Evolutionary conservation across 2,888 invertebrate genomes (phyloP), one percentile per base, ranked within the genome.

Genomic region (Molanna angustata): DNA sequence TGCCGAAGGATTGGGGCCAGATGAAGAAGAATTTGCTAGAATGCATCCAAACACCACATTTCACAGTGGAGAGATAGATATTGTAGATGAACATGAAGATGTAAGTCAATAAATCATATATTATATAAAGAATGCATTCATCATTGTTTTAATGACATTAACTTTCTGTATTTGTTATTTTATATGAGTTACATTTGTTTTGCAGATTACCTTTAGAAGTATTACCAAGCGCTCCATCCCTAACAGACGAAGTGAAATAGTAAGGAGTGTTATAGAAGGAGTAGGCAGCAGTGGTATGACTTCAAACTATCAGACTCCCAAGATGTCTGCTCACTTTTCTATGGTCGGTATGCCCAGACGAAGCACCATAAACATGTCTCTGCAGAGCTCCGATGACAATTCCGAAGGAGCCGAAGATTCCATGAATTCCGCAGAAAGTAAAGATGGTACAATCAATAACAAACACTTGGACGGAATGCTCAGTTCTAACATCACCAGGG

Each of bases 31-130:
- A 65, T 77, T 77, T 52, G 77, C 76, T 0, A 59, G 74, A 9
- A 68, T 74, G 0, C 77, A 77, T 54, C 77, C 77, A 1, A 77
- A 77, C 43, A 77, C 77, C 0, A 77, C 77, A 0, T 77, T 77
- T 63, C 76, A 76, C 47, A 74, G 71, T 21, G 56, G 59, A 21
- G 59, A 59, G 51, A 59, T 59, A 9, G 59, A 59, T 35, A 31
- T 57, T 22, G 45, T 35, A 1, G 59, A 56, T 7, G 59, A 56
- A 13, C 46, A 51, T 2, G 54, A 56, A 19, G 76, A 59, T 41
- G 57, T 59, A 49, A 45, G 48, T 56, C n/a, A n/a, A n/a, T n/a
- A n/a, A n/a, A n/a, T n/a, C n/a, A n/a, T n/a, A 33, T 33, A 33
- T 6, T 6, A 11, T 33, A 35, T 35, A 11, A n/a, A 4, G 9